Conservation (phyloP, 1,140 invertebrate genomes). For the Achroia grisella region DNA sequence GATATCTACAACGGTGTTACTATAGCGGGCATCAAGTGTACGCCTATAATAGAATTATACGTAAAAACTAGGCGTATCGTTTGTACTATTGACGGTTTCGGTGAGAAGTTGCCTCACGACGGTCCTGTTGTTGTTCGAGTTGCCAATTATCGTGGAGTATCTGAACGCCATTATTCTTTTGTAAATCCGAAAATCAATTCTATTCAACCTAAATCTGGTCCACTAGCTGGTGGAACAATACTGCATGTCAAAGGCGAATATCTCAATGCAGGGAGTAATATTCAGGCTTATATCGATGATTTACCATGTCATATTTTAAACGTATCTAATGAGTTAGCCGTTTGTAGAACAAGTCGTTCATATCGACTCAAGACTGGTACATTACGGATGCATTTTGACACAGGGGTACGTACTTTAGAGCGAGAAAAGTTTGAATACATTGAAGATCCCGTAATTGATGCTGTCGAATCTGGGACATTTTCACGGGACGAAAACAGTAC, state of each 20-base stretch:
- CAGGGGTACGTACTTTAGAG: slow-evolving; percentile 84
- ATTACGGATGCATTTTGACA: slow-evolving; percentile 92
- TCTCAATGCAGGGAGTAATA: slow-evolving; percentile 95
- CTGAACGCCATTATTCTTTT: slow-evolving; percentile 87
- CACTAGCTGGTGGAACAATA: slow-evolving; percentile 93
- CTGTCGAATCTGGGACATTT: slow-evolving; percentile 85
- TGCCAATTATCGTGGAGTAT: slow-evolving; percentile 91
- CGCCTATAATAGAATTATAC: slow-evolving; percentile 90
- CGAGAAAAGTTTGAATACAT: slow-evolving; percentile 91
- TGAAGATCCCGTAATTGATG: slow-evolving; percentile 90
- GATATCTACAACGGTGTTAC: slow-evolving; percentile 94
- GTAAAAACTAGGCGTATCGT: slow-evolving; percentile 92
- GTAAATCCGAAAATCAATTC: slow-evolving; percentile 90
- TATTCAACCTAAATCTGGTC: slow-evolving; percentile 91
- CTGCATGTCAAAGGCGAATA: slow-evolving; percentile 92
- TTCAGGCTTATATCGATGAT: slow-evolving; percentile 91
- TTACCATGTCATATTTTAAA: slow-evolving; percentile 89
- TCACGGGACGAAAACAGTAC: slow-evolving; percentile 84
- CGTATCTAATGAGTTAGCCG: slow-evolving; percentile 84
- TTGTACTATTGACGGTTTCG: slow-evolving; percentile 91
- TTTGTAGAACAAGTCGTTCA: slow-evolving; percentile 89
- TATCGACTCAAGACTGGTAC: slow-evolving; percentile 78
- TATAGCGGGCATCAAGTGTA: slow-evolving; percentile 91
- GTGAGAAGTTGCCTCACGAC: slow-evolving; percentile 80
- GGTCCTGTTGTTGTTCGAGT: slow-evolving; percentile 93